Base-by-base conservation (phyloP, 1,140 invertebrate genomes). In the Drosophila trapezifrons region DNA sequence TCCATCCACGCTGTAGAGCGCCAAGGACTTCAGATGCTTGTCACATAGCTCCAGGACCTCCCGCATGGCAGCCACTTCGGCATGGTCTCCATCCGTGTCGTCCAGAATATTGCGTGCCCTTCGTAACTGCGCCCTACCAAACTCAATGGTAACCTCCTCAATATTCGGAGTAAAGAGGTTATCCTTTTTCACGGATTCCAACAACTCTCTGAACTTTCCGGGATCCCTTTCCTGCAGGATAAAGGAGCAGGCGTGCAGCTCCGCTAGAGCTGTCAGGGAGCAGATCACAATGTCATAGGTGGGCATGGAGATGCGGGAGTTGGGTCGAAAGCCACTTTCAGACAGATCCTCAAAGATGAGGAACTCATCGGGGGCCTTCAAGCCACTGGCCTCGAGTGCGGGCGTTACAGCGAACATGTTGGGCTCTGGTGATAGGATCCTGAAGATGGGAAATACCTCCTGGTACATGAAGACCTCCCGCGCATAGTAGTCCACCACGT, bases 401-500 rank as follows among this genome's bases (percentile, higher is more conserved):
- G 84, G 82, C 3, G 62, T 58, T 5, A 78, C 66, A 4, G 42
- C 25, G 9, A 86, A 82, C 12, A 12, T 15, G 17, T 17, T 58
- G 8, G 3, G 60, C 6, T 52, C n/a, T 15, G 38, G n/a, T 1
- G 42, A 29, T 18, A 85, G 27, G 18, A 45, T 58, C 3, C 38
- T 51, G 64, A 64, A 87, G 29, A 60, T 76, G 18, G 22, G 47
- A 17, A 87, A 77, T 27, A 87, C 79, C 42, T 46, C 17, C 20
- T 72, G 46, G 38, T 87, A 87, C 69, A 87, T 76, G 38, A 82
- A 87, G 2, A 83, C 77, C 55, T 89, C 84, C 1, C 84, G 63
- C 5, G 46, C 54, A 42, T 89, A 89, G 35, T 66, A 69, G 32
- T 89, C 84, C 8, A 70, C 71, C 9, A 89, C 83, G 32, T 60